Base-by-base conservation (phyloP, 2,888 invertebrate species). In the Achlya flavicornis region DNA sequence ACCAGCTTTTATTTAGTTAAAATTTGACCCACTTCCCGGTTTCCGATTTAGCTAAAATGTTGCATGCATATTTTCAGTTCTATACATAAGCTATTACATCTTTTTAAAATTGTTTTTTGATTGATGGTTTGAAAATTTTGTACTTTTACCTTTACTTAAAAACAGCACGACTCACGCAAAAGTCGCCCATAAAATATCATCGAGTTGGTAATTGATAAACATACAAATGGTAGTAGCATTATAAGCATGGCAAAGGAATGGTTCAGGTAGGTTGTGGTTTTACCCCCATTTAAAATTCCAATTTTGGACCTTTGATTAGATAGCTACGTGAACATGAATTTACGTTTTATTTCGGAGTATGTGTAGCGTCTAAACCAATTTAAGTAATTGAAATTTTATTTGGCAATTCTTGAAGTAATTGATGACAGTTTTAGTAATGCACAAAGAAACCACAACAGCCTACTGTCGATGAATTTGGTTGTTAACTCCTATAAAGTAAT, bases 221-320 rank as follows among this genome's bases (percentile, higher is more conserved):
- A 61, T 38, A 59, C 63, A 10, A 14, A 16, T 79, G 64, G 80
- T 82, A 80, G 41, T 57, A 62, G 63, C 41, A 41, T 59, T 67
- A 61, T 62, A 64, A 76, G 74, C 69, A 72, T 64, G 66, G 67
- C 73, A 79, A 79, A 79, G 78, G 77, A 77, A 78, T 64, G 72
- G 70, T 48, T 62, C 76, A 78, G 72, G 69, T 74, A 68, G 71
- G 71, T 76, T 83, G 84, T 75, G 85, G 86, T 81, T 76, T 76
- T 63, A 63, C 66, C 70, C 26, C 78, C 76, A 84, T 85, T 85
- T 86, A 84, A 85, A 86, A 87, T 86, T 86, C 84, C 83, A 81
- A 85, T 86, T 80, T 77, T 72, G 71, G 77, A 71, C 82, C 79
- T 83, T 78, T 79, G 79, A 78, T 79, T 79, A 78, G 72, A 75